Base-by-base conservation (phyloP, 2,888 invertebrate genomes). In the Dascillus cervinus region DNA sequence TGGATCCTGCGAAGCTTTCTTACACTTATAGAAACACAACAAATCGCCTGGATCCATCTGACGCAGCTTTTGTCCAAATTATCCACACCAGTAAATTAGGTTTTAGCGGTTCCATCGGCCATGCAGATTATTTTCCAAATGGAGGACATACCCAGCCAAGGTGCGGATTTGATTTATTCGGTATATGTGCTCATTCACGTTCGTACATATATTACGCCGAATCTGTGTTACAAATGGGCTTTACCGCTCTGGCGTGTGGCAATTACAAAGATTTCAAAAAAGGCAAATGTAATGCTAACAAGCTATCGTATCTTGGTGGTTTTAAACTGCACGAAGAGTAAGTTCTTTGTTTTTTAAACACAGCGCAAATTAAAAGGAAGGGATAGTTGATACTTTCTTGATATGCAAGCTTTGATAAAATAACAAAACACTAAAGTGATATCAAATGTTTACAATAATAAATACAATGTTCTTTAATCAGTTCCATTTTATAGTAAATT, bases 171-270 rank as follows among this genome's bases (percentile, higher is more conserved):
- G 43, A 45, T 23, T 4, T 41, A 2, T 5, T 28, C 11, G 42
- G 34, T 8, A 8, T 44, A 4, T 66, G 66, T 35, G 39, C 64
- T 2, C 66, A 66, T 41, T 37, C 36, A 0, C 51, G 62, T 2
- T 49, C 65, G 2, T 51, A 54, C n/a, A 13, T 42, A 17, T 65
- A 61, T 35, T 65, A 56, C 34, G 50, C 56, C 6, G 65, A 66
- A 46, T 52, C 64, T 1, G 43, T 65, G 3, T 23, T 13, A 20
- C 12, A 22, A 1, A 8, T 22, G 3, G 30, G 33, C n/a, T 66
- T 65, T 39, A 34, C 40, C 3, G 50, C 57, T 5, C 11, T n/a
- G 13, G 22, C 9, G 4, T 45, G 45, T 19, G 17, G 13, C 2
- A 37, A 29, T 22, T 29, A 31, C 13, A 20, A 30, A 4, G 30